These are phyloP conservation scores for Euthynnus affinis DNA, from an alignment of 2,797 vertebrate genomes.

Conservation along the genomic window DNA sequence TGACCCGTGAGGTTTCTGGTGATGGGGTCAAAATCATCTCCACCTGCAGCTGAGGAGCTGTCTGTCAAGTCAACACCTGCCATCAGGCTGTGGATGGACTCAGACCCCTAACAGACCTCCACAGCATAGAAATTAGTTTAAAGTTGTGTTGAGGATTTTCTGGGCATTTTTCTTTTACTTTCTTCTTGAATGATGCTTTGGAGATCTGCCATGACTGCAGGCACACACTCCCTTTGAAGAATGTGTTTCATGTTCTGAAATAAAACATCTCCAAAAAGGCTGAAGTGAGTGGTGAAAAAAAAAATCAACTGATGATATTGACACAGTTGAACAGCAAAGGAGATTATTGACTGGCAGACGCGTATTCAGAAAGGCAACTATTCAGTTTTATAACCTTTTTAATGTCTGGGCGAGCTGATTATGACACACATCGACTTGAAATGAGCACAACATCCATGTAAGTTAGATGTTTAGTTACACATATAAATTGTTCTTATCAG, in stretches of 20 bases:
- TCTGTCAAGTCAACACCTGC: slow-evolving; percentile 71
- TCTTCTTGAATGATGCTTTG: not conserved
- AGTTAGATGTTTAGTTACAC: too few relatives aligned
- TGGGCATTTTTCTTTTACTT: not conserved
- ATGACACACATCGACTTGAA: not conserved
- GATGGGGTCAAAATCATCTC: slow-evolving; percentile 73
- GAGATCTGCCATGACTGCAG: slow-evolving; percentile 7
- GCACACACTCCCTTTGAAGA: slow-evolving; percentile 14
- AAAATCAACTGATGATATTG: slow-evolving; percentile 20
- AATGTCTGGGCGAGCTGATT: not conserved
- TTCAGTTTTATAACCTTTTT: not conserved
- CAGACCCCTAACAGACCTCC: slow-evolving; percentile 13
- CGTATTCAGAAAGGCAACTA: slow-evolving; percentile 17
- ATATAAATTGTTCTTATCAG: too few relatives aligned
- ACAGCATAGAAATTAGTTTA: slow-evolving; percentile 18
- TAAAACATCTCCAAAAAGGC: slow-evolving; percentile 20
- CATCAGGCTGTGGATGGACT: slow-evolving; percentile 23
- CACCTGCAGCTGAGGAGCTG: slow-evolving; percentile 76
- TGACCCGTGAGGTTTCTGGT: slow-evolving; percentile 63
- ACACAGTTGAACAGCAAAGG: slow-evolving; percentile 30
- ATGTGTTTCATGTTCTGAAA: slow-evolving; percentile 10
- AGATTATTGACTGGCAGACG: slow-evolving; percentile 27
- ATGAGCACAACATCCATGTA: not conserved
- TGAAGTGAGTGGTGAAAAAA: not conserved
- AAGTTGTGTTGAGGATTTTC: slow-evolving; percentile 8